Conservation (phyloP, 2,113 vertebrate species). For the Paedocypris sp. region DNA sequence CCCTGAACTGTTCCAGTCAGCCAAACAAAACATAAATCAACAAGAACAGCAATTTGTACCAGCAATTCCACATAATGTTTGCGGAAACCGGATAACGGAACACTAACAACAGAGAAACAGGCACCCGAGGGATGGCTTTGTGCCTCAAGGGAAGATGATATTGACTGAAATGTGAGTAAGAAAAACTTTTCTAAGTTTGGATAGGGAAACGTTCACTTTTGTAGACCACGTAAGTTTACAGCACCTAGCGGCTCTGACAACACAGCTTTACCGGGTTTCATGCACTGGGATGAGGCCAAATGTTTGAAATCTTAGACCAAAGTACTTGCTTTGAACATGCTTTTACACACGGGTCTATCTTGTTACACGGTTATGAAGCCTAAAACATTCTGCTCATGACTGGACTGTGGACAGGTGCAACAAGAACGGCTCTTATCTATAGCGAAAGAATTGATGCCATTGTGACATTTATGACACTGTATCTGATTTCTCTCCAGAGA, state of each 20-base stretch:
- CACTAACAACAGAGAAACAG: constrained; percentile 43
- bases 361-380: constrained; percentile 39
- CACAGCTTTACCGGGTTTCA: constrained; percentile 50
- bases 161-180: neutral
- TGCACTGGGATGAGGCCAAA: constrained; percentile 47
- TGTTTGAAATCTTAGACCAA: constrained; percentile 64
- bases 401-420: constrained; percentile 47
- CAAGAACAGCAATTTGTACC: constrained; percentile 38
- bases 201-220: constrained; percentile 23
- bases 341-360: constrained; percentile 41
- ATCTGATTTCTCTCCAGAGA: constrained; percentile 40
- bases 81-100: constrained; percentile 50
- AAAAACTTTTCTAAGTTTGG: constrained; percentile 9
- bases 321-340: constrained; percentile 51
- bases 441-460: constrained; percentile 30
- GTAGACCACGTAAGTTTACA: constrained; percentile 17
- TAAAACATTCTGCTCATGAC: constrained; percentile 34
- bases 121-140: constrained; percentile 6
- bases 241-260: constrained; percentile 22
- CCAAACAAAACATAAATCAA: constrained; percentile 58
- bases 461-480: constrained; percentile 35
- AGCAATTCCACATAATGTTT: constrained; percentile 48
- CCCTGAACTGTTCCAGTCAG: constrained; percentile 47
- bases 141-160: constrained; percentile 4
- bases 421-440: constrained; percentile 44